Evolutionary conservation across 2,888 invertebrate species (phyloP).

Genomic region (Eupelmus urozonus): DNA sequence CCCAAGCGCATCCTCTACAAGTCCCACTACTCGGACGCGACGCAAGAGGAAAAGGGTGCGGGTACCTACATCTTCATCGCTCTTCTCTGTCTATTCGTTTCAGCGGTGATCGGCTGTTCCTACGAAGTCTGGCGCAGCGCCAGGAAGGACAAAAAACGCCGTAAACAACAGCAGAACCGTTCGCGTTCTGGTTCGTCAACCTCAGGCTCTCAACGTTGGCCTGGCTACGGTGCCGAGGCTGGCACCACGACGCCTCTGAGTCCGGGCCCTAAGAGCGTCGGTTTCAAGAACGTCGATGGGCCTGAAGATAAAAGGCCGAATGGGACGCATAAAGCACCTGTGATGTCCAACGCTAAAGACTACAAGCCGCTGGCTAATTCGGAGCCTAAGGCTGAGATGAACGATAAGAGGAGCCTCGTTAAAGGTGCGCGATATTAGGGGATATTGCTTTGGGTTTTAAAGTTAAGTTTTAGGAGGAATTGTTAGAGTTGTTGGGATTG

Average conservation of each 20-base stretch:
- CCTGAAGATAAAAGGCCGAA: constrained; percentile 73
- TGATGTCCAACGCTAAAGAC: constrained; percentile 66
- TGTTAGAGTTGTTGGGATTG: no score
- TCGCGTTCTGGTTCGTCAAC: constrained; percentile 60
- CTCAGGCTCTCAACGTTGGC: constrained; percentile 71
- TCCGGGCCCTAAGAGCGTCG: constrained; percentile 67
- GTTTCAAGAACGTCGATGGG: constrained; percentile 71
- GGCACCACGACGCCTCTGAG: constrained; percentile 13
- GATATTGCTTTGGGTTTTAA: no score
- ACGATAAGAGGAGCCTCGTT: constrained; percentile 71
- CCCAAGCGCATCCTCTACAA: constrained; percentile 87
- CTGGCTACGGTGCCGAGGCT: constrained; percentile 38
- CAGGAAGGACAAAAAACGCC: constrained; percentile 70
- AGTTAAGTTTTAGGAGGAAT: no score
- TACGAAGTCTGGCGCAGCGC: constrained; percentile 82
- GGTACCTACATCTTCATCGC: constrained; percentile 88
- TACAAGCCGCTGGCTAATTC: constrained; percentile 73
- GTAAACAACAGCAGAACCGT: constrained; percentile 59
- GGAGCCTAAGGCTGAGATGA: constrained; percentile 69
- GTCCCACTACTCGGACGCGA: constrained; percentile 85
- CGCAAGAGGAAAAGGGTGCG: constrained; percentile 88
- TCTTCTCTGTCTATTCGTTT: constrained; percentile 86
- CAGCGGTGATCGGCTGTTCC: constrained; percentile 83
- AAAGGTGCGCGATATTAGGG: constrained; percentile 71
- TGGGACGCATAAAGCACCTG: constrained; percentile 71